Base-by-base conservation (phyloP, 2,888 invertebrate species). In the Netelia fuscicornis region DNA sequence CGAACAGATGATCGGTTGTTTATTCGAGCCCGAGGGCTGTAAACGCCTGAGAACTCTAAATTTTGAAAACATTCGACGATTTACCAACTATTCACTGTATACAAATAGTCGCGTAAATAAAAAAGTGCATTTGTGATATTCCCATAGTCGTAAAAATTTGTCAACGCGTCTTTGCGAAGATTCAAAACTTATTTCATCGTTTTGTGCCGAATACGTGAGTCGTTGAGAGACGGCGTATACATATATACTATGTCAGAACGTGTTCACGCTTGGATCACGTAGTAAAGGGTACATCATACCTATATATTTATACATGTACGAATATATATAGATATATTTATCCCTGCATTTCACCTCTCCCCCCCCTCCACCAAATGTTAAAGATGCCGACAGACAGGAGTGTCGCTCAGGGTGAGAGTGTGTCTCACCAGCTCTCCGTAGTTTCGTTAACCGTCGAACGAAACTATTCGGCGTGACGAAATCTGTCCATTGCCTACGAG, bases 1-100 rank as follows among this genome's bases (percentile, higher is more conserved):
- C 42, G 56, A 79, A 79, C 79, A 72, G 52, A 79, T 79, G 71
- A 72, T 72, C 42, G 52, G 37, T 77, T 64, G 52, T 30, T 75
- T 75, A 37, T 37, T 6, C 37, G 8, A 8, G 6, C 37, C 37
- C 37, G 37, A 37, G 37, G 37, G 37, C 6, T 37, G 5, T 1
- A 37, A 8, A 37, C 37, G 37, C 37, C 0, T 37, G 37, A 37
- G 37, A 37, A 37, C 6, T 37, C 6, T 6, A 11, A 9, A 25
- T 48, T 74, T n/a, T 37, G 37, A 37, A 37, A 37, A 37, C 37
- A 37, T 37, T 37, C 37, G 37, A 37, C 37, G 37, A 37, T 37
- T 5, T 37, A 6, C 37, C 37, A 37, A 37, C 37, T 37, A 37
- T 37, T 37, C 0, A 37, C 6, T 37, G 37, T 37, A 37, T 37